Percentiles rank a stretch among this genome's conserved stretches.
Conservation (phyloP, 2,888 invertebrate genomes). For the Hipparchia sbordonii region DNA sequence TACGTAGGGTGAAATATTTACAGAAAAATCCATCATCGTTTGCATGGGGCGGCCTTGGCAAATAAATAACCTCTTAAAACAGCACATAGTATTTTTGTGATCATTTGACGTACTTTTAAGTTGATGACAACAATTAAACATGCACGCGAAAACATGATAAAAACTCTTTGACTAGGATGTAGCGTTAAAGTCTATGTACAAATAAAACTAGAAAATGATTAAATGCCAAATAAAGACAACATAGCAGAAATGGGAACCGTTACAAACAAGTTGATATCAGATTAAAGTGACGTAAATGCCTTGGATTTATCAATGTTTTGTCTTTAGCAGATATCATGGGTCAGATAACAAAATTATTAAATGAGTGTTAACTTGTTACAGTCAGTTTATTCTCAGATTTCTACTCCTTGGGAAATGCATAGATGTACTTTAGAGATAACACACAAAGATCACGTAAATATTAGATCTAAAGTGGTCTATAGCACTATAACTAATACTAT, state of each 20-base stretch:
- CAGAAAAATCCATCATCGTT: too few relatives aligned
- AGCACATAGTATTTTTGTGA: background rate
- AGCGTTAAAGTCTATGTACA: background rate
- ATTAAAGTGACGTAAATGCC: slow-evolving; percentile 22
- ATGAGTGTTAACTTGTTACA: background rate
- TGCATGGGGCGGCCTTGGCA: too few relatives aligned
- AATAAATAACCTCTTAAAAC: too few relatives aligned
- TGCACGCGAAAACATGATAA: background rate
- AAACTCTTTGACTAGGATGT: background rate
- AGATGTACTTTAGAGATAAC: background rate
- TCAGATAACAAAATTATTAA: background rate
- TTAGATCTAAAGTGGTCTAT: background rate
- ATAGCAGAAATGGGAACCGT: slow-evolving; percentile 1
- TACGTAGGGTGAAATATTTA: too few relatives aligned
- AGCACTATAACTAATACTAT: background rate
- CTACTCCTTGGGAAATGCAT: background rate
- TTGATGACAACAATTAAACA: background rate
- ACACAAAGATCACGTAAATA: background rate
- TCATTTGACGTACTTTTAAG: background rate
- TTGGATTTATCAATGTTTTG: slow-evolving; percentile 23
- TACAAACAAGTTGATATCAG: slow-evolving; percentile 10
- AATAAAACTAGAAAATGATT: background rate
- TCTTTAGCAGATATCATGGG: slow-evolving; percentile 17
- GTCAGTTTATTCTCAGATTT: background rate
- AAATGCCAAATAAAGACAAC: background rate